Evolutionary conservation across 92 coral and sea anemone genomes (phyloP).

Genomic region (Palythoa caribaeorum): DNA sequence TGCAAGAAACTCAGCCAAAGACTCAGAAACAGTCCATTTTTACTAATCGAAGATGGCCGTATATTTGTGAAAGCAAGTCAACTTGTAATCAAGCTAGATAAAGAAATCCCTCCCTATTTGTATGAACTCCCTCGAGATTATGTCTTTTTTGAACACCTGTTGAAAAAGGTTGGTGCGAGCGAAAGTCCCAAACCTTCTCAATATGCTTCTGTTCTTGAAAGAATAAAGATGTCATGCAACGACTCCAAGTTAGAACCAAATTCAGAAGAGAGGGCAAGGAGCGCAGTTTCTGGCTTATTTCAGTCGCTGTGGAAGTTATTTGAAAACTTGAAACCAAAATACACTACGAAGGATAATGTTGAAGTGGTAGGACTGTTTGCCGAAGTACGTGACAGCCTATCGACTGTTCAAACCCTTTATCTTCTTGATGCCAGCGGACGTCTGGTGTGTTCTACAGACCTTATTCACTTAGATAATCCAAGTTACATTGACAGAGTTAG

Average conservation of each 20-base stretch:
- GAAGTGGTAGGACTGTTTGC: no score
- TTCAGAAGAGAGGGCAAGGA: conserved; percentile 34
- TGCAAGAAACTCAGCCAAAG: conserved; percentile 15
- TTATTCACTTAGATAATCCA: conserved; percentile 58
- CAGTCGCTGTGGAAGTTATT: conserved; percentile 14
- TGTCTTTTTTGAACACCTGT: conserved; percentile 30
- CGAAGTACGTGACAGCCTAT: background rate
- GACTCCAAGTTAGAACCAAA: conserved; percentile 44
- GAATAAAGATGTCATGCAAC: conserved; percentile 33
- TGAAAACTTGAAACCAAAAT: background rate
- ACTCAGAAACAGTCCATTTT: conserved; percentile 1
- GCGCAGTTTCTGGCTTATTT: conserved; percentile 50
- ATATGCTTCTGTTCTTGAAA: conserved; percentile 30
- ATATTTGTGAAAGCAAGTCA: conserved; percentile 54
- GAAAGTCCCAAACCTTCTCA: conserved; percentile 43
- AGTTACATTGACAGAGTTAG: conserved; percentile 49
- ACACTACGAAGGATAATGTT: background rate
- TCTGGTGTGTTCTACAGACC: conserved; percentile 62
- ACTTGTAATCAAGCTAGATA: conserved; percentile 39
- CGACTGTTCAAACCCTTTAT: conserved; percentile 53
- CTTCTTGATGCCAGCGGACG: conserved; percentile 66
- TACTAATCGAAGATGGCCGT: conserved; percentile 40
- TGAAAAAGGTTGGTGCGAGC: conserved; percentile 57
- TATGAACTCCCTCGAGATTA: conserved; percentile 57
- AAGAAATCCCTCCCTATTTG: conserved; percentile 52